phyloP scores from a whole-genome alignment of 2,113 vertebrate species.

The Malurus cyaneus region DNA sequence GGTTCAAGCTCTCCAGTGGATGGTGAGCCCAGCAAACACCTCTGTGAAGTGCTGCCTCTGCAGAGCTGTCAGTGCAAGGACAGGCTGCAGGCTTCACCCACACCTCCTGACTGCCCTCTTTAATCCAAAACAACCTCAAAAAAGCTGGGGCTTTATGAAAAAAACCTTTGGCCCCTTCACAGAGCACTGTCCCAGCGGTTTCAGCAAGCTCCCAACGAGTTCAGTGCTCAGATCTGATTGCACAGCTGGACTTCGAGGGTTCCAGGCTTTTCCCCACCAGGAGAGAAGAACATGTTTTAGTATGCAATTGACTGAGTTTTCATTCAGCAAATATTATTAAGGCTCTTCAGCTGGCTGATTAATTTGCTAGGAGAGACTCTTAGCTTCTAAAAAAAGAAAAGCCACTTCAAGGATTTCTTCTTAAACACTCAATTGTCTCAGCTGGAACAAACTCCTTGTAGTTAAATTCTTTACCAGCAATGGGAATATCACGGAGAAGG shows the following conservation, averaged over 20 bases:
- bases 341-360: conserved; percentile 41
- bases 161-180: neutral
- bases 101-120: neutral
- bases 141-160: rapidly evolving
- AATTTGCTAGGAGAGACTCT: conserved; percentile 54
- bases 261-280: neutral
- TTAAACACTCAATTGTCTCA: conserved; percentile 38
- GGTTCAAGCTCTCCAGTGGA: neutral
- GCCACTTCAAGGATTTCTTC: conserved; percentile 24
- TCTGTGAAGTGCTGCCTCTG: rapidly evolving
- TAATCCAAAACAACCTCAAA: neutral
- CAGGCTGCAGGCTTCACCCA: rapidly evolving
- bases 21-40: rapidly evolving
- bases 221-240: neutral
- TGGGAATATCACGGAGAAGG: neutral
- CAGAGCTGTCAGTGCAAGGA: neutral
- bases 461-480: neutral
- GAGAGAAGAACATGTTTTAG: conserved; percentile 19
- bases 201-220: neutral
- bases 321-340: conserved; percentile 51
- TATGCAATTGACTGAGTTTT: conserved; percentile 40
- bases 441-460: neutral
- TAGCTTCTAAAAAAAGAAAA: neutral
- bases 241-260: neutral
- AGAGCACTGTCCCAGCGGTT: neutral